phyloP scores from a whole-genome alignment of 92 coral and sea anemone species.

The Porites lobata region DNA sequence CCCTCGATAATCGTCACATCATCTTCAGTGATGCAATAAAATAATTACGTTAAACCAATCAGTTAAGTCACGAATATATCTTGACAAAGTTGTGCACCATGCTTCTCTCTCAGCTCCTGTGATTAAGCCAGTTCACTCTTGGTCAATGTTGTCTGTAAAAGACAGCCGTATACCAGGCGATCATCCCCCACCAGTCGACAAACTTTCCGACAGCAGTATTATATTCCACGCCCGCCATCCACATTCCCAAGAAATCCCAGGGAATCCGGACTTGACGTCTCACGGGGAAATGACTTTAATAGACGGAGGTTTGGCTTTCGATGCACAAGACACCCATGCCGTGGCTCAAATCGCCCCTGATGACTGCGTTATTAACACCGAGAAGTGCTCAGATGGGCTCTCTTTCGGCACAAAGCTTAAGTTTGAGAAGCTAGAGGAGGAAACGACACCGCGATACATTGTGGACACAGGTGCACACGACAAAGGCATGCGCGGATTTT shows the following conservation, averaged over 20 bases:
- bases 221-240: conserved; percentile 36
- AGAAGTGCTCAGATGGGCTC: conserved; percentile 77
- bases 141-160: conserved; percentile 83
- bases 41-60: too few species aligned
- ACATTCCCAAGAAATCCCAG: conserved; percentile 51
- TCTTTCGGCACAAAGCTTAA: conserved; percentile 85
- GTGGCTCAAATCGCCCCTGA: conserved; percentile 64
- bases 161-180: conserved; percentile 75
- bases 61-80: neutral
- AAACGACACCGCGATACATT: conserved; percentile 81
- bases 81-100: neutral
- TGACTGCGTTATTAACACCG: conserved; percentile 80
- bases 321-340: conserved; percentile 76
- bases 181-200: conserved; percentile 52
- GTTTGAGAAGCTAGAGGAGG: conserved; percentile 58
- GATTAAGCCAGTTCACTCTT: conserved; percentile 94
- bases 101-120: conserved; percentile 79
- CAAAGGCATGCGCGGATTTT: conserved; percentile 86
- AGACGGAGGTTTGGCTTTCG: conserved; percentile 81
- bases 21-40: too few species aligned
- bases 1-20: too few species aligned
- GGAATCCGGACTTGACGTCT: conserved; percentile 82
- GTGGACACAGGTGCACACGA: conserved; percentile 93
- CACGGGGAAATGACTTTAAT: conserved; percentile 76
- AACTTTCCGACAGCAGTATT: conserved; percentile 38